Percentiles rank a stretch among this genome's conserved stretches.
These are phyloP conservation scores for Hyposoter dolosus DNA, from an alignment of 2,888 invertebrate genomes.

Conservation along the genomic window DNA sequence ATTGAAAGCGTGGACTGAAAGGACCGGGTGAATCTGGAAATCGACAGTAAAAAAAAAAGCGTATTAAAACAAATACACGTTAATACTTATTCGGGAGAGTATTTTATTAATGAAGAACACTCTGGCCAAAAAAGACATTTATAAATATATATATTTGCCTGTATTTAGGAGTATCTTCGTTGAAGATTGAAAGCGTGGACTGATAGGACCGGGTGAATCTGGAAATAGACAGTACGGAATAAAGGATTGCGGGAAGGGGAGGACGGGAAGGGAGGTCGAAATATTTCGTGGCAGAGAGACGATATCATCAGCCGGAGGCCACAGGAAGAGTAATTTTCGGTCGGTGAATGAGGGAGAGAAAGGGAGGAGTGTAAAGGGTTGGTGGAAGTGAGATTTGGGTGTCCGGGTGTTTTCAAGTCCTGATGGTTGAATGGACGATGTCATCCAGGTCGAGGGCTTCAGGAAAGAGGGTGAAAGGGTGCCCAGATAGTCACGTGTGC, in stretches of 20 bases:
- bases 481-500: conserved; percentile 27
- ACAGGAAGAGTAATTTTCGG: conserved; percentile 62
- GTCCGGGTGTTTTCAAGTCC: conserved; percentile 42
- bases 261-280: conserved; percentile 11
- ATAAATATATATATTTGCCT: conserved; percentile 18
- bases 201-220: conserved; percentile 36
- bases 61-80: not conserved
- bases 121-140: not conserved
- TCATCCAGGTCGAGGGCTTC: conserved; percentile 56
- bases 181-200: conserved; percentile 23
- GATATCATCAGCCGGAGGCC: conserved; percentile 39
- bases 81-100: not conserved
- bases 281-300: conserved; percentile 22
- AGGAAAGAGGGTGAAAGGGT: conserved; percentile 52
- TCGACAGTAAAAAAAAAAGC: too few species aligned
- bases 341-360: conserved; percentile 38
- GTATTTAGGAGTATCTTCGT: conserved; percentile 41
- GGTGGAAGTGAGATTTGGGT: not conserved
- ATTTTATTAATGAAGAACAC: not conserved
- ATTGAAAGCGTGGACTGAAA: conserved; percentile 24
- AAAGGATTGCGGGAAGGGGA: conserved; percentile 18
- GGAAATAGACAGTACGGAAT: conserved; percentile 21
- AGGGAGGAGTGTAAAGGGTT: not conserved
- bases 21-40: conserved; percentile 37
- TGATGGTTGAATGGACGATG: conserved; percentile 49